Percentiles rank a stretch among this genome's conserved stretches.
These are phyloP conservation scores for Mesorhabditis belari DNA, from an alignment of 2,888 invertebrate genomes.

Conservation along the genomic window DNA sequence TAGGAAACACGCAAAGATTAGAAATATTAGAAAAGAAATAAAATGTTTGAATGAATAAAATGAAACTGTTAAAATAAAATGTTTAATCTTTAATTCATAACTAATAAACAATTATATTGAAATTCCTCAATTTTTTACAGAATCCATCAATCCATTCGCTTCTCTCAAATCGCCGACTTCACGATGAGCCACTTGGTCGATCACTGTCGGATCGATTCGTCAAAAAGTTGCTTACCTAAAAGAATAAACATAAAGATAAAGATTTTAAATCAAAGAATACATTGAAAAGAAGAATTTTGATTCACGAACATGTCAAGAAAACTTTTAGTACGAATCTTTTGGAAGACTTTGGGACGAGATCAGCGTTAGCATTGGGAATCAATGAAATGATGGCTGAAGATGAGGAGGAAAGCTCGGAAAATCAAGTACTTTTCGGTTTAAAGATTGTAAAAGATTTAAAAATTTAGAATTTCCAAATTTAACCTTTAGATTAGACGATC, in stretches of 20 bases:
- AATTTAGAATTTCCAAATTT: not conserved
- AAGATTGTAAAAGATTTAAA: too few relatives aligned
- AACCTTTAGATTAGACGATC: conserved; percentile 15
- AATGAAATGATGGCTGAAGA: conserved; percentile 9
- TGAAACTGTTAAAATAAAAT: too few relatives aligned
- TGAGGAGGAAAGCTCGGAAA: not conserved
- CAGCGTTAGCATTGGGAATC: not conserved
- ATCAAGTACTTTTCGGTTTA: not conserved
- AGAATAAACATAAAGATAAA: not conserved
- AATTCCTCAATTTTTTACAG: too few relatives aligned
- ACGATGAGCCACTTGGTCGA: not conserved
- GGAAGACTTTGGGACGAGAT: not conserved
- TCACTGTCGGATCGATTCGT: not conserved
- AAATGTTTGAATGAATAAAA: too few relatives aligned
- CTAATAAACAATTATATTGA: too few relatives aligned
- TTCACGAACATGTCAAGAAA: too few relatives aligned
- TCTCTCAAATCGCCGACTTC: not conserved
- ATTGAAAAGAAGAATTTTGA: too few relatives aligned
- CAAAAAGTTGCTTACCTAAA: not conserved
- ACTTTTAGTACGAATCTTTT: not conserved
- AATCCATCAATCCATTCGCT: not conserved
- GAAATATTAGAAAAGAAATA: too few relatives aligned
- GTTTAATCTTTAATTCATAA: too few relatives aligned
- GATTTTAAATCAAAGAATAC: not conserved
- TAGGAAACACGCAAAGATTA: too few relatives aligned